phyloP scores from a whole-genome alignment of 2,888 invertebrate genomes.

The Malachius bipustulatus region DNA sequence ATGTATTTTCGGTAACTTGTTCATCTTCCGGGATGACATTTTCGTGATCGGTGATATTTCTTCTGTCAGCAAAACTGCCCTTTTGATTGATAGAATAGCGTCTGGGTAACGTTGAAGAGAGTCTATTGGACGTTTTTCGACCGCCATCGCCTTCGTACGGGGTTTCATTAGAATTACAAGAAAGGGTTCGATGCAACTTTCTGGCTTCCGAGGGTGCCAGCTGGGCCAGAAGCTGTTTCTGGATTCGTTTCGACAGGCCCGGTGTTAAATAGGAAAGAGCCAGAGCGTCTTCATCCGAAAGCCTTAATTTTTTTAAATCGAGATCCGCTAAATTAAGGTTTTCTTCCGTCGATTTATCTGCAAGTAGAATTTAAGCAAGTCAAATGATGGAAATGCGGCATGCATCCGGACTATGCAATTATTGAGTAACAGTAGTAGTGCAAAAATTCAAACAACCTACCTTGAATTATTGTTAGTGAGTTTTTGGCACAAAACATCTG shows the following conservation, averaged over 20 bases:
- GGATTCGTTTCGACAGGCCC: constrained; percentile 56
- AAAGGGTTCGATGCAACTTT: constrained; percentile 53
- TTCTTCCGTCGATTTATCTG: constrained; percentile 33
- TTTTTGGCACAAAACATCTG: constrained; percentile 36
- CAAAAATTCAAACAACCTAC: constrained; percentile 25
- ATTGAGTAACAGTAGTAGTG: too few relatives aligned
- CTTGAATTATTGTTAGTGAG: constrained; percentile 29
- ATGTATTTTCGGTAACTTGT: constrained; percentile 11
- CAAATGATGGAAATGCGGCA: too few relatives aligned
- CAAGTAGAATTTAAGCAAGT: constrained; percentile 20
- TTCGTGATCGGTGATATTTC: constrained; percentile 10
- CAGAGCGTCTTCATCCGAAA: constrained; percentile 58
- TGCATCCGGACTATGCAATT: too few relatives aligned
- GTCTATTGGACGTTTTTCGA: constrained; percentile 22
- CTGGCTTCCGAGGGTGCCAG: constrained; percentile 57
- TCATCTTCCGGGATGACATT: constrained; percentile 14
- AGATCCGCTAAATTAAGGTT: constrained; percentile 41
- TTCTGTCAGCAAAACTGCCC: constrained; percentile 6
- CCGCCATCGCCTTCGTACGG: constrained; percentile 14
- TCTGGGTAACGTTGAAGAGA: constrained; percentile 34
- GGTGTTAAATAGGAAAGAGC: constrained; percentile 59
- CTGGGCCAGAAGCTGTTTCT: constrained; percentile 57
- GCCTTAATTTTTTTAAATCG: constrained; percentile 54
- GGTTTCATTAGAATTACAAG: constrained; percentile 33
- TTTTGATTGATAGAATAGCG: constrained; percentile 34